Conservation (phyloP, 2,113 vertebrate genomes). For the Alaudala cheleensis region DNA sequence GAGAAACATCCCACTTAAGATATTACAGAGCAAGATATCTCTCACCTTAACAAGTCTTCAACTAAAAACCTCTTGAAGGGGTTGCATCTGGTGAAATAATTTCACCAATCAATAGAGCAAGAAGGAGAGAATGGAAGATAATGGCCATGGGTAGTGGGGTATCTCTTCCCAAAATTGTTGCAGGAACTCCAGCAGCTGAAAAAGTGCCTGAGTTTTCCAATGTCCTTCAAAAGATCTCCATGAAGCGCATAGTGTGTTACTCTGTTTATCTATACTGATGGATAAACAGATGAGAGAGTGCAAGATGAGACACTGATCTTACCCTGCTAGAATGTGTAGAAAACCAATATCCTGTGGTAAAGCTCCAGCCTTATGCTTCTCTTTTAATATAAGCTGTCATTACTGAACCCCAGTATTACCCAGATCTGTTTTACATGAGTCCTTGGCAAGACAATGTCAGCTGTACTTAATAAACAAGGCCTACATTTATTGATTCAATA, state of each 20-base stretch:
- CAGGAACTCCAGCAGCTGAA: neutral
- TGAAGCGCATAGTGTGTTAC: neutral
- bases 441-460: conserved; percentile 54
- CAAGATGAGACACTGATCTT: conserved; percentile 18
- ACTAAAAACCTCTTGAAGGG: neutral
- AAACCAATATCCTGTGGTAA: conserved; percentile 64
- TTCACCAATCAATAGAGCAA: neutral
- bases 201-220: neutral
- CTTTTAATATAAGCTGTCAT: conserved; percentile 40
- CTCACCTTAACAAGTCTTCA: neutral
- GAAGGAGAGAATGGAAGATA: neutral
- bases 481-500: conserved; percentile 53
- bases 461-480: conserved; percentile 65
- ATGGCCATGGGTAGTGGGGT: neutral
- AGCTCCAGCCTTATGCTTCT: conserved; percentile 26
- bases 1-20: neutral
- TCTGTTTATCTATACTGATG: neutral
- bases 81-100: neutral
- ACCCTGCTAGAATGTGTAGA: neutral
- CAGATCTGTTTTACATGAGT: conserved; percentile 56
- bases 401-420: conserved; percentile 28
- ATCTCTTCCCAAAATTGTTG: neutral
- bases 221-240: neutral
- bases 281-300: neutral
- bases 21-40: neutral